Evolutionary conservation across 1,140 invertebrate genomes (phyloP).

Genomic region (Thaumatotibia leucotreta): DNA sequence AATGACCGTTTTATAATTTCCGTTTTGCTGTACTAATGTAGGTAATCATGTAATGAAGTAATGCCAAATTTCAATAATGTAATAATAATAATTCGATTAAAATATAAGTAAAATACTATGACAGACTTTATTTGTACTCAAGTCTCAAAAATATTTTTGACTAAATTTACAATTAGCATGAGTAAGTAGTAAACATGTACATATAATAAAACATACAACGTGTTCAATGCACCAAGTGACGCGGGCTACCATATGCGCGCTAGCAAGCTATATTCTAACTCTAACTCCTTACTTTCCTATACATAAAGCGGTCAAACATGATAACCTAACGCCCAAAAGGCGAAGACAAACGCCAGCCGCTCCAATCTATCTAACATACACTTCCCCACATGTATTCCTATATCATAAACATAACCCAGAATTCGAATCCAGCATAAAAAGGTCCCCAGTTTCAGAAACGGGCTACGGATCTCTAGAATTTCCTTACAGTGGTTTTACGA

Average conservation of each 20-base stretch:
- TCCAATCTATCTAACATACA: slow-evolving; percentile 12
- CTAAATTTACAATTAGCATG: no score
- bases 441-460: not conserved
- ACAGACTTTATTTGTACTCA: no score
- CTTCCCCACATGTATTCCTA: not conserved
- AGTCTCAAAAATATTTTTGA: no score
- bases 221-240: not conserved
- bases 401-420: not conserved
- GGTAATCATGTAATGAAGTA: no score
- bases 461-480: not conserved
- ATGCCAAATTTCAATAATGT: no score
- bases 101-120: no score
- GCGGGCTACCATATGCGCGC: not conserved
- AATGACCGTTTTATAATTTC: no score
- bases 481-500: not conserved
- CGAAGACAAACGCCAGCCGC: slow-evolving; percentile 2
- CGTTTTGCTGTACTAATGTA: no score
- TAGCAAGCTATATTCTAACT: no score
- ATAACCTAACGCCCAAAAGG: not conserved
- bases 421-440: not conserved
- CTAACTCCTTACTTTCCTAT: not conserved
- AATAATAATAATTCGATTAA: no score
- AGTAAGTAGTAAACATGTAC: no score
- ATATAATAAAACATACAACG: no score
- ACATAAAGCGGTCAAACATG: not conserved